Base-by-base conservation (phyloP, 2,113 vertebrate species). In the Solenodon paradoxus region DNA sequence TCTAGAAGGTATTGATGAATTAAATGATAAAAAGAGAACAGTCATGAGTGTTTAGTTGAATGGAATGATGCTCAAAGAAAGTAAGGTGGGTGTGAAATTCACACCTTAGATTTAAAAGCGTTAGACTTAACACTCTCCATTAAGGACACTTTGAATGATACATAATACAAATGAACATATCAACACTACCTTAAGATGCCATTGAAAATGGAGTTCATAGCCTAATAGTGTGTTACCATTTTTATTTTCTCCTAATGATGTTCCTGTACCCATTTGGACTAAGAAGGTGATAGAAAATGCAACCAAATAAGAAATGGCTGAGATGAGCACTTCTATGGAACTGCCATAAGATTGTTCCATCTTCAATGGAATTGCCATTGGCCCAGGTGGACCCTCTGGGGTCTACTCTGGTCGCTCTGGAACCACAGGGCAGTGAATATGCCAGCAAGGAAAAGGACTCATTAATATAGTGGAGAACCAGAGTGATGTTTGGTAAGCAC, bases 391-490 rank as follows among this genome's bases (percentile, higher is more conserved):
- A 16, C 53, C 32, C 30, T 85, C 74, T 30, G 47, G 35, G n/a
- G 59, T 47, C 30, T n/a, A 3, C 12, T 32, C 8, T 35, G 22
- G 30, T 7, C 20, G 12, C 2, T 57, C 49, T 40, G 16, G 8
- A 66, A 11, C 42, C 28, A 49, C 0, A 3, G 57, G 32, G 35
- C 24, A 72, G 49, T 51, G 38, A 87, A 75, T 78, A 35, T 32
- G 7, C 85, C 69, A 94, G 40, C 74, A 97, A 88, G 28, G 81
- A 53, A 63, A 77, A 87, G 49, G 13, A 92, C 40, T 92, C 28
- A 4, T 88, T 35, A 55, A 71, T n/a, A 17, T 45, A 19, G 86
- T 35, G 7, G 42, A 30, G 38, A 86, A 66, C 17, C 40, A 77
- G 61, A 86, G 3, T 13, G 47, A 96, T 63, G 20, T 89, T 89